Conservation (phyloP, 2,797 vertebrate species). For the Cephalopachus bancanus region DNA sequence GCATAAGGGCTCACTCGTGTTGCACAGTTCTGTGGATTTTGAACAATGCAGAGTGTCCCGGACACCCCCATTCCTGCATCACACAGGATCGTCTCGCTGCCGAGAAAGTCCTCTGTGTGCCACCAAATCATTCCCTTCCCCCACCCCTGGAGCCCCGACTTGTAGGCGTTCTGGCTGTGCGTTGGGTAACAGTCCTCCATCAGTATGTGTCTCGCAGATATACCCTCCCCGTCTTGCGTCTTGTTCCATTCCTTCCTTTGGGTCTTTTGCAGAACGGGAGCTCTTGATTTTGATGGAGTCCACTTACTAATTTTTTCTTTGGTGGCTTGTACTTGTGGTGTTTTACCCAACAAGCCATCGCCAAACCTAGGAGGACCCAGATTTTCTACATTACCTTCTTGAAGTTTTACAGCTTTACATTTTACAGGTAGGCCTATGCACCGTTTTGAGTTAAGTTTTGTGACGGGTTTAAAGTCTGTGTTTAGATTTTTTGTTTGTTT, state of each 20-base stretch:
- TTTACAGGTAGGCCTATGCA: background rate
- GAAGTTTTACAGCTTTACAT: constrained; percentile 28
- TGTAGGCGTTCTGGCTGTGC: too few relatives aligned
- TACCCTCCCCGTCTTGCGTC: background rate
- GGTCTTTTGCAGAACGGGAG: background rate
- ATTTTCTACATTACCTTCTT: background rate
- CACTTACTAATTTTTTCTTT: background rate
- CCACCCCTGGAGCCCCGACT: too few relatives aligned
- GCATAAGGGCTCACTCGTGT: background rate
- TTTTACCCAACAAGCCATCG: constrained; percentile 15
- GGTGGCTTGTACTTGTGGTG: background rate
- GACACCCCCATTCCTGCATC: background rate
- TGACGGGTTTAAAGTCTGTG: background rate
- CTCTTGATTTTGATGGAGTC: constrained; percentile 9
- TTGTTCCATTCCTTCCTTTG: background rate
- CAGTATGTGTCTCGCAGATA: background rate
- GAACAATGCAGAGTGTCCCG: background rate
- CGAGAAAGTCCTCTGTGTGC: background rate
- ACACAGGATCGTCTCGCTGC: background rate
- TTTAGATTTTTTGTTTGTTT: background rate
- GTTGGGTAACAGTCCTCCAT: background rate
- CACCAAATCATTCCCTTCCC: background rate
- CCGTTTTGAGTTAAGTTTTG: background rate
- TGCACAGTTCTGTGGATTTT: background rate
- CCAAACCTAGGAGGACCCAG: background rate